These are phyloP conservation scores for Spilogale gracilis DNA, from an alignment of 2,113 vertebrate species.

Conservation along the genomic window DNA sequence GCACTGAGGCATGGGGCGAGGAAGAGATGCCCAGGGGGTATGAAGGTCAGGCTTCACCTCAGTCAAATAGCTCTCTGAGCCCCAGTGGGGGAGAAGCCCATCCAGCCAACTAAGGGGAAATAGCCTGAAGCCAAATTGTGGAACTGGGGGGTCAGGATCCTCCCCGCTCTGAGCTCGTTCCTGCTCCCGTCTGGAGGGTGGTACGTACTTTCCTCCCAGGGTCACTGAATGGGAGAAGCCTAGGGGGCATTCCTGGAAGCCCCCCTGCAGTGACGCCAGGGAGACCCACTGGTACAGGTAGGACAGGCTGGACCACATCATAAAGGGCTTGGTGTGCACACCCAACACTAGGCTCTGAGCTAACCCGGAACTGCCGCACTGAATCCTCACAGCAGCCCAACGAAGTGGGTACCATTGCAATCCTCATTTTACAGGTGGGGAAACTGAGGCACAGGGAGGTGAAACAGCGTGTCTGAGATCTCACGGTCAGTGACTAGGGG, in stretches of 20 bases:
- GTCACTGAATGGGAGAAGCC: not conserved
- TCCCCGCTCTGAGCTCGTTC: not conserved
- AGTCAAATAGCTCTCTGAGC: not conserved
- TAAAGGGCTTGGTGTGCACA: fast-evolving
- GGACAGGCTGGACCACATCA: fast-evolving
- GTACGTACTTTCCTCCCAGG: not conserved
- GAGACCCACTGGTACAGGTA: not conserved
- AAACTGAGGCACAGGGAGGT: not conserved
- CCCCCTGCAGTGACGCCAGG: not conserved
- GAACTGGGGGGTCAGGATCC: fast-evolving
- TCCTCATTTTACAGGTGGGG: not conserved
- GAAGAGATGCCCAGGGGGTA: not conserved
- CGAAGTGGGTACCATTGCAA: fast-evolving
- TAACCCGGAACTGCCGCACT: not conserved
- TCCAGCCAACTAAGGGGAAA: not conserved
- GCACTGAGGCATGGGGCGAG: not conserved
- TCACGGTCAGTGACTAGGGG: not conserved
- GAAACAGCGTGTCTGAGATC: not conserved
- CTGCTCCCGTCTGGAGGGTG: fast-evolving
- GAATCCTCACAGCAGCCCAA: not conserved
- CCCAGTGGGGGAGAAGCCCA: not conserved
- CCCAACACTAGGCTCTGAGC: fast-evolving
- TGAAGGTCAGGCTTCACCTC: too few species aligned
- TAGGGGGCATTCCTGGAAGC: not conserved
- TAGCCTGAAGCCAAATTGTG: not conserved